Percentiles rank a stretch among this genome's conserved stretches.
phyloP scores from a whole-genome alignment of 1,140 invertebrate genomes.

The Rhopalosiphum maidis region DNA sequence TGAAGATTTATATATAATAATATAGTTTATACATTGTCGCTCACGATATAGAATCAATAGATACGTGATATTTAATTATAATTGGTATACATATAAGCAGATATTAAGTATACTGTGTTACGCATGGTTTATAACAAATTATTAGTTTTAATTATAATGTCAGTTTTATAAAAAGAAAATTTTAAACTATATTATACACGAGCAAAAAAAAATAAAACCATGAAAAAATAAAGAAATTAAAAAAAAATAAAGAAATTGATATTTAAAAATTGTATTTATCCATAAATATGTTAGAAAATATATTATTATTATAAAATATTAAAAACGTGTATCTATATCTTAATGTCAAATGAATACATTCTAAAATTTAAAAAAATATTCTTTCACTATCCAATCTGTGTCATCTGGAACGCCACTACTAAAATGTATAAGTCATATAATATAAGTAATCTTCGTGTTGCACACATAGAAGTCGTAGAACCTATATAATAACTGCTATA shows the following conservation, averaged over 20 bases:
- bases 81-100: neutral
- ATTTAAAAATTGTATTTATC: neutral
- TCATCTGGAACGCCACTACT: too few species aligned
- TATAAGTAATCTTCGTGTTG: too few species aligned
- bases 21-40: neutral
- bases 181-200: neutral
- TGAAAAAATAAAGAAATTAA: neutral
- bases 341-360: neutral
- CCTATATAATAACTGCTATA: too few species aligned
- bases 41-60: neutral
- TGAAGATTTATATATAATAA: neutral
- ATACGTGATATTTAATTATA: slow-evolving; percentile 18
- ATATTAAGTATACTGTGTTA: neutral
- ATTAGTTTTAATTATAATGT: neutral
- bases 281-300: neutral
- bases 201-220: neutral
- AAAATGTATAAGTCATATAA: too few species aligned
- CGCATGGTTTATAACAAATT: neutral
- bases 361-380: neutral
- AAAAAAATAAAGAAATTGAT: too few species aligned
- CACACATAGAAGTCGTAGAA: too few species aligned
- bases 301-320: neutral
- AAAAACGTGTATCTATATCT: neutral
- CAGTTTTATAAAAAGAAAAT: neutral
- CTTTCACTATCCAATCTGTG: neutral